Evolutionary conservation across 2,113 vertebrate species (phyloP).

Genomic region (Trochalopteron elliotii): DNA sequence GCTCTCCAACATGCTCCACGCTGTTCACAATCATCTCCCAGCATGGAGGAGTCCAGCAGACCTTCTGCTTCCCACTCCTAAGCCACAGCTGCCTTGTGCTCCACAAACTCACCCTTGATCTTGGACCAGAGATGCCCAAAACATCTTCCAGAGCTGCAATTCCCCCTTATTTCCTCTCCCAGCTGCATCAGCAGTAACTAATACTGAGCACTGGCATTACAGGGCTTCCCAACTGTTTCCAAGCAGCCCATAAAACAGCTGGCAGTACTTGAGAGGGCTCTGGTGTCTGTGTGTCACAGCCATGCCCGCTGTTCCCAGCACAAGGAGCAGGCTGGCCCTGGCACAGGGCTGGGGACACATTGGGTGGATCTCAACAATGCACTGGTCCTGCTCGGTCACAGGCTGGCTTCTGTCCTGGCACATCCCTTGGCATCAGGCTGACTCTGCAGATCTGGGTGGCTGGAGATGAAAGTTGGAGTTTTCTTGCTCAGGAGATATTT

Average conservation of each 20-base stretch:
- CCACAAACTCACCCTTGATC: not conserved
- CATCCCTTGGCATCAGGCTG: not conserved
- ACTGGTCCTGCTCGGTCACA: not conserved
- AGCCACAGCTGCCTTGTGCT: not conserved
- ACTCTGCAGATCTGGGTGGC: not conserved
- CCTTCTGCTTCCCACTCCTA: not conserved
- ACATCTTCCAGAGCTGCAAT: not conserved
- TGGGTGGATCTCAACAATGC: rapidly evolving
- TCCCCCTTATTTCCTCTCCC: not conserved
- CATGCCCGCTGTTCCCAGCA: not conserved
- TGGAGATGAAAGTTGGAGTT: not conserved
- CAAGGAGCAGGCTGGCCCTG: not conserved
- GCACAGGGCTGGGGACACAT: not conserved
- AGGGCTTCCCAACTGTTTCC: not conserved
- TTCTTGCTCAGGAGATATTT: not conserved
- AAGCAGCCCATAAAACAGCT: not conserved
- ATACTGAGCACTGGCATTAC: not conserved
- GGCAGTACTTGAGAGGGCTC: not conserved
- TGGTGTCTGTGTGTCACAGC: not conserved
- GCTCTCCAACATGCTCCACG: rapidly evolving
- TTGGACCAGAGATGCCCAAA: not conserved
- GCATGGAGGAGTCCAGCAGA: not conserved
- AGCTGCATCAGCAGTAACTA: not conserved
- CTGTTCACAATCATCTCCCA: not conserved
- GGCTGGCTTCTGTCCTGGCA: not conserved